Evolutionary conservation across 1,140 invertebrate genomes (phyloP), one percentile per base, ranked within the genome.

Genomic region (Cydia pomonella): DNA sequence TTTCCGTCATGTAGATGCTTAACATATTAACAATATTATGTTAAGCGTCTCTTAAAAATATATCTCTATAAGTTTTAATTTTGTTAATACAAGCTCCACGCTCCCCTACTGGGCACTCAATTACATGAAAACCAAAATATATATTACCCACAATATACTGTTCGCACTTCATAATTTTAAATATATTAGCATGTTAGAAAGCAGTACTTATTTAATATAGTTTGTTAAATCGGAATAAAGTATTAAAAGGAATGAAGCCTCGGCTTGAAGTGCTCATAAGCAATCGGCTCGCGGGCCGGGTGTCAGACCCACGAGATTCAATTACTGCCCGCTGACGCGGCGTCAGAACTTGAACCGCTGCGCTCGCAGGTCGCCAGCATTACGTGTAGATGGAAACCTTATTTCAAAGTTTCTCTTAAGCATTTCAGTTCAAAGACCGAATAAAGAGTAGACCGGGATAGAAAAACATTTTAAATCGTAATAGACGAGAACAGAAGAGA

Each of bases 281-380:
- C 79, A 78, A 76, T 79, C 69, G 75, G 29, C 27, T 75, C 38
- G 63, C 62, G 71, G 73, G 76, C 73, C 29, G 73, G 50, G 75
- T 73, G 77, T 50, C 25, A 76, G 79, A 79, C 79, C 80, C 81
- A 47, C 77, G 82, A 81, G 82, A 83, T 85, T 85, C 82, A 83
- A 85, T 85, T 85, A 85, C 77, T 50, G 71, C 47, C 38, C 71
- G 77, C 82, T 85, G 83, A 85, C 82, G 75, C 72, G 74, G 79
- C 79, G 82, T 80, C 80, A 83, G 33, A 83, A 83, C 80, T 81
- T 80, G 79, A 79, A 73, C 79, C 78, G 53, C 53, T 77, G 75
- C 33, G 64, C 64, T 69, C 18, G 64, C 27, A 33, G 29, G 64
- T 69, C 29, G 64, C 27, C 23, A 69, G 18, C 27, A 69, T 69